These are phyloP conservation scores for Bombus huntii DNA, from an alignment of 1,140 invertebrate genomes.

Conservation along the genomic window DNA sequence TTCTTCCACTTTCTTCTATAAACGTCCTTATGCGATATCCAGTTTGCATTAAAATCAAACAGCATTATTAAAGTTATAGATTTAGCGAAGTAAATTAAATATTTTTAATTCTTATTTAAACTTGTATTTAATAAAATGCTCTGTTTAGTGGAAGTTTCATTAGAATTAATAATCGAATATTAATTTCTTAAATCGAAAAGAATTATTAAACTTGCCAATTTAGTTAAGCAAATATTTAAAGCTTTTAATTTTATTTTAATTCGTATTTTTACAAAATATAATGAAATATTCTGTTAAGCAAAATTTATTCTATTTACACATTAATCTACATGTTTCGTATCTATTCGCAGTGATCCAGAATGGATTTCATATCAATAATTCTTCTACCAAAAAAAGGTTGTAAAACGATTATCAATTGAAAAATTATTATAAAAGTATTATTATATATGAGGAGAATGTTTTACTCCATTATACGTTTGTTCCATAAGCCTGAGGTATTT, in stretches of 20 bases:
- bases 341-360: background rate
- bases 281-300: background rate
- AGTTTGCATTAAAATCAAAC: background rate
- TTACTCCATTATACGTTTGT: constrained; percentile 4
- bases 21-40: background rate
- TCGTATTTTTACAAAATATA: background rate
- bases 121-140: background rate
- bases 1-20: background rate
- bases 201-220: too few relatives aligned
- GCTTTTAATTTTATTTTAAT: background rate
- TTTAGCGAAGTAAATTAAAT: background rate
- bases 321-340: background rate
- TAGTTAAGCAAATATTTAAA: background rate
- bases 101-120: background rate
- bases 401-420: background rate
- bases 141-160: background rate
- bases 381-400: too few relatives aligned
- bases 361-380: background rate
- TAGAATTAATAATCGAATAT: too few relatives aligned
- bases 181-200: too few relatives aligned
- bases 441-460: background rate
- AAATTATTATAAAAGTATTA: background rate
- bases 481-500: constrained; percentile 12
- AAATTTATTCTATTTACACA: background rate
- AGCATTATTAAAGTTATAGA: too few relatives aligned